Evolutionary conservation across 2,113 vertebrate species (phyloP).

Genomic region (Hydrochoerus hydrochaeris): DNA sequence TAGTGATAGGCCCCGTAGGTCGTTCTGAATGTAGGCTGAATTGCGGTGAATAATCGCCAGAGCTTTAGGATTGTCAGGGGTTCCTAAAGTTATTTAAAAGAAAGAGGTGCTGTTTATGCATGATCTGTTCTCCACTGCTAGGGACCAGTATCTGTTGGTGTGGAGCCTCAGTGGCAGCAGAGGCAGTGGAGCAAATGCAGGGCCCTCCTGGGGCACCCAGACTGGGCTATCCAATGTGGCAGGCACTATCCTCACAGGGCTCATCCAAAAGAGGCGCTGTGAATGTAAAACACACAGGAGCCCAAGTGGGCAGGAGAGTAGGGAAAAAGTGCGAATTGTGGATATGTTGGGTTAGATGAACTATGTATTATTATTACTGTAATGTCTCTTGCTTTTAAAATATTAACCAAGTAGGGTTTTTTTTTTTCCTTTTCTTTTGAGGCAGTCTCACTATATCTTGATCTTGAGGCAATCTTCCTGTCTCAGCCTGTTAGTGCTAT

Average conservation of each 20-base stretch:
- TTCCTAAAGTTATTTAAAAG: constrained; percentile 81
- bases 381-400: not conserved
- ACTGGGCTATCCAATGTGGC: fast-evolving
- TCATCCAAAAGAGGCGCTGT: not conserved
- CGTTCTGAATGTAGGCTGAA: constrained; percentile 89
- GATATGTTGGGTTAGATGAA: not conserved
- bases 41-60: constrained; percentile 88
- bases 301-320: not conserved
- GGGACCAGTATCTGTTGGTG: too few species aligned
- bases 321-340: not conserved
- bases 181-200: not conserved
- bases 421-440: too few species aligned
- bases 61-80: constrained; percentile 89
- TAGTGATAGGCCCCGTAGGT: constrained; percentile 95
- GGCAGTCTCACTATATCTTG: not conserved
- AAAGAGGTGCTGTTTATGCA: not conserved
- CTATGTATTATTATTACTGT: not conserved
- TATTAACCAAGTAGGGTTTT: not conserved
- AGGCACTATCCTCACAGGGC: not conserved
- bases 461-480: not conserved
- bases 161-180: not conserved
- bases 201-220: fast-evolving
- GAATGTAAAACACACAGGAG: not conserved
- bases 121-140: not conserved
- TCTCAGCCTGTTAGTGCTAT: not conserved